Conservation (phyloP, 1,140 invertebrate genomes). For the Reticulitermes speratus region DNA sequence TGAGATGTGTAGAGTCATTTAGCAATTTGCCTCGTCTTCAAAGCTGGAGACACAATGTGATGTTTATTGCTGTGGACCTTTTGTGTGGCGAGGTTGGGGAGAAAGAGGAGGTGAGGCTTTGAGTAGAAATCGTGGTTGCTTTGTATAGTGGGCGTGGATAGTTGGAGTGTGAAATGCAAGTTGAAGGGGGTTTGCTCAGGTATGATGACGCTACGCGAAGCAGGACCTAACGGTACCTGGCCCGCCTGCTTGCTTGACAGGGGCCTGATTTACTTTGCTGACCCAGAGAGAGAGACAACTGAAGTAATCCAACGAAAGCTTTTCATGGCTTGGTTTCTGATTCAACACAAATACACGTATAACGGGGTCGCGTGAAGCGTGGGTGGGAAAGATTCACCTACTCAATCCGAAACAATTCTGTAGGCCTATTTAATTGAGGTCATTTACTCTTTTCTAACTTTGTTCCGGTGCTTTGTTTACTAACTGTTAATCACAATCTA, state of each 20-base stretch:
- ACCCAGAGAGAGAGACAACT: background rate
- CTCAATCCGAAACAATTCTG: background rate
- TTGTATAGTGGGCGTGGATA: too few relatives aligned
- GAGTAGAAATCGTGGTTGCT: too few relatives aligned
- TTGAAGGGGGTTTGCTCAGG: background rate
- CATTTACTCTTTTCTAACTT: background rate
- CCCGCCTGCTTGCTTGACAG: background rate
- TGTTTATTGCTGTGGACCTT: too few relatives aligned
- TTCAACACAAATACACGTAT: background rate
- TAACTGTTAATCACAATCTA: too few relatives aligned
- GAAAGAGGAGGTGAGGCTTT: too few relatives aligned
- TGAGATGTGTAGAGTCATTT: too few relatives aligned
- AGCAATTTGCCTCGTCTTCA: too few relatives aligned
- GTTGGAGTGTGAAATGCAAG: background rate
- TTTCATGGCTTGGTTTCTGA: too few relatives aligned
- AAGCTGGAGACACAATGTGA: too few relatives aligned
- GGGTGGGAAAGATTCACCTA: background rate
- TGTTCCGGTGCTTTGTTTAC: background rate
- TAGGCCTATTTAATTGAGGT: background rate
- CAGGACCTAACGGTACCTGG: background rate
- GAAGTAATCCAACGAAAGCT: too few relatives aligned
- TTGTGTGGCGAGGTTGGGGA: too few relatives aligned
- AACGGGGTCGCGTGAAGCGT: background rate
- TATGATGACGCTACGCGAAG: background rate
- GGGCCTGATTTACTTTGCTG: conserved; percentile 17